Conservation (phyloP, 2,113 vertebrate species). For the Eulemur rufifrons region DNA sequence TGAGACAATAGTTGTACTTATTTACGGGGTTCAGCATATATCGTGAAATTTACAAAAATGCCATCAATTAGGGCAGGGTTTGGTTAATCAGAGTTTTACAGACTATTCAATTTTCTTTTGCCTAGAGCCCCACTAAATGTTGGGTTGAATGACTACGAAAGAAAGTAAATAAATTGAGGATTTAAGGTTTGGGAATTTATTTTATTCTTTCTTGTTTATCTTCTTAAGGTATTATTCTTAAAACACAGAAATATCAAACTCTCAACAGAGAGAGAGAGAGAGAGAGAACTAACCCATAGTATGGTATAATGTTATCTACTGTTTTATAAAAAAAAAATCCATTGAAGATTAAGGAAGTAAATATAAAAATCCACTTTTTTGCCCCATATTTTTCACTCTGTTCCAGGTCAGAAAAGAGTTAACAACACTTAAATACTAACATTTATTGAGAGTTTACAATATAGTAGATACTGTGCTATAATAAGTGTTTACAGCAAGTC, state of each 20-base stretch:
- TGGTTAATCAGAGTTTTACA: constrained; percentile 8
- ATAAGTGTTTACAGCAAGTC: not conserved
- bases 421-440: constrained; percentile 18
- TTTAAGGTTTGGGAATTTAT: constrained; percentile 7
- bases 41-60: constrained; percentile 33
- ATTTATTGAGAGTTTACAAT: not conserved
- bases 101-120: not conserved
- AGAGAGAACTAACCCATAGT: not conserved
- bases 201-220: constrained; percentile 30
- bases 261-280: not conserved
- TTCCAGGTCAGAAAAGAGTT: not conserved
- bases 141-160: not conserved
- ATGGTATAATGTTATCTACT: not conserved
- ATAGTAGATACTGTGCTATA: not conserved
- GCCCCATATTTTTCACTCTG: not conserved
- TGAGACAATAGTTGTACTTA: not conserved
- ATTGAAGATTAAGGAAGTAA: not conserved
- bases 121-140: not conserved
- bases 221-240: not conserved
- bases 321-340: not conserved
- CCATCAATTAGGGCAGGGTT: not conserved
- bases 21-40: not conserved
- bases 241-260: constrained; percentile 8
- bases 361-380: not conserved
- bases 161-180: not conserved